Conservation (phyloP, 2,113 vertebrate genomes). For the Galeopterus variegatus region DNA sequence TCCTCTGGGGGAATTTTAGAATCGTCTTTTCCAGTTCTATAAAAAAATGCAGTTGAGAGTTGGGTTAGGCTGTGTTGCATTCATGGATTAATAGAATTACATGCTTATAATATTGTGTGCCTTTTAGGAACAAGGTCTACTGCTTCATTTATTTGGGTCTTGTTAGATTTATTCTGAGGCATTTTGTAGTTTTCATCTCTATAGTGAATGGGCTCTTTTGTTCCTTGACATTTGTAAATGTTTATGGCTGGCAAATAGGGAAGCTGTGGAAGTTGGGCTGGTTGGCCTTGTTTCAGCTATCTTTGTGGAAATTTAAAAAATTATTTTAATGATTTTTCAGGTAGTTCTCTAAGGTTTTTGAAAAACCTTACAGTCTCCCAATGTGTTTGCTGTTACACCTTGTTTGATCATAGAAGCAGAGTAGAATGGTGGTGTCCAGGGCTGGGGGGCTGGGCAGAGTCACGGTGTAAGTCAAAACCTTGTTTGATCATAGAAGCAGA, state of each 20-base stretch:
- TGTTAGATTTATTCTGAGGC: neutral
- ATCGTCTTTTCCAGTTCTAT: slow-evolving; percentile 20
- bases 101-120: neutral
- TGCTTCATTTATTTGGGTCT: neutral
- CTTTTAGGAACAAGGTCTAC: slow-evolving; percentile 2
- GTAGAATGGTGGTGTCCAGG: neutral
- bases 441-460: neutral
- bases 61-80: slow-evolving; percentile 20
- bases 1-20: slow-evolving; percentile 9
- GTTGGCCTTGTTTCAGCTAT: neutral
- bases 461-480: too few relatives aligned
- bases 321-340: neutral
- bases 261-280: neutral
- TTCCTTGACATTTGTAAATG: slow-evolving; percentile 51
- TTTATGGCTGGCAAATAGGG: slow-evolving; percentile 41
- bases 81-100: slow-evolving; percentile 1
- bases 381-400: neutral
- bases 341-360: neutral
- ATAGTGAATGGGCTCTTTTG: neutral
- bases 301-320: neutral
- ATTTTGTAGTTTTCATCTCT: slow-evolving; percentile 6
- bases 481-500: too few relatives aligned
- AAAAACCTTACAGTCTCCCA: neutral
- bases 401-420: neutral
- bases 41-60: neutral